Evolutionary conservation across 2,113 vertebrate species (phyloP).

Genomic region (Madoqua kirkii): DNA sequence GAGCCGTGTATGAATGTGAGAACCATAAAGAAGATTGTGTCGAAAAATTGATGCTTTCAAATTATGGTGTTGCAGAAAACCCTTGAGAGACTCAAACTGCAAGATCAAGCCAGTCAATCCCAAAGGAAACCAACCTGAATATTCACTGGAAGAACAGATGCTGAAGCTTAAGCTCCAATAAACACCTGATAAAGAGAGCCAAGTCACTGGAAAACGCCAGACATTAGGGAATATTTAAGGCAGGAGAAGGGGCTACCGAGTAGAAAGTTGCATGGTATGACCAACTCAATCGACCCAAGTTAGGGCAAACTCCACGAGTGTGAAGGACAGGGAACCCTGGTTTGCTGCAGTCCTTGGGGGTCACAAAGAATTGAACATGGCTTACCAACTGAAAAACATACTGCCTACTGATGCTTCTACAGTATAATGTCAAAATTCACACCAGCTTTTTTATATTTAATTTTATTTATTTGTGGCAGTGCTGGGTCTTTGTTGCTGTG

Average conservation of each 20-base stretch:
- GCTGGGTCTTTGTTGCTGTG: neutral
- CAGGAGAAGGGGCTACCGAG: neutral
- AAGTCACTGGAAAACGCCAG: neutral
- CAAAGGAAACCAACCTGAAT: neutral
- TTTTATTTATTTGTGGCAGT: neutral
- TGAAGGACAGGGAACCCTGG: neutral
- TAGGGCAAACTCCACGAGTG: neutral
- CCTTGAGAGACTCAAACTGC: neutral
- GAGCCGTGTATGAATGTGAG: neutral
- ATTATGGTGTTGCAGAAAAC: neutral
- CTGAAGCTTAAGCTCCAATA: neutral
- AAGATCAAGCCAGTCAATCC: neutral
- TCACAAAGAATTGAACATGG: neutral
- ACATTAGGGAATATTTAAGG: neutral
- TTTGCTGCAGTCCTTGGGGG: neutral
- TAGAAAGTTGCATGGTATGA: neutral
- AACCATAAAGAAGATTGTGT: neutral
- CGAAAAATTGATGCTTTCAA: no score
- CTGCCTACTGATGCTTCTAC: neutral
- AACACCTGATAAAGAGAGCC: neutral
- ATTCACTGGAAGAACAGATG: neutral
- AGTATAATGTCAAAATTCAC: neutral
- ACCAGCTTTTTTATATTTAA: neutral
- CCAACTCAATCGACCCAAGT: neutral
- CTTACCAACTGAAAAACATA: neutral